A percentile compares a stretch with the other conserved stretches of the same genome.
phyloP scores from a whole-genome alignment of 1,140 invertebrate species.

The Potamilus streckersoni region DNA sequence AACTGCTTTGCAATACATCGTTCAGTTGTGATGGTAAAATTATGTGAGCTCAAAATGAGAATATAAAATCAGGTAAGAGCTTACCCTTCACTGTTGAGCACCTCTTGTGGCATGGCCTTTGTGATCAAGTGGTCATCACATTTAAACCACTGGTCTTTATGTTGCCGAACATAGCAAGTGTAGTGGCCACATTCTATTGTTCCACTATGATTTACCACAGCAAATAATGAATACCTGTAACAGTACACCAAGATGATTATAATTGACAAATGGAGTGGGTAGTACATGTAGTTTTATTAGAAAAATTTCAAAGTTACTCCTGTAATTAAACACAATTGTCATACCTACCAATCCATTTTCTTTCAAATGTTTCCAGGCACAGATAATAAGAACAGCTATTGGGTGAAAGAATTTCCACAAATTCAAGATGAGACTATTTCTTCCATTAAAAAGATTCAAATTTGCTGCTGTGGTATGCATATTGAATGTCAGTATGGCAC shows the following conservation, averaged over 20 bases:
- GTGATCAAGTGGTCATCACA: constrained; percentile 97
- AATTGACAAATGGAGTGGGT: no score
- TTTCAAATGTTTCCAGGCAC: no score
- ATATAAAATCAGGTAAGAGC: constrained; percentile 50
- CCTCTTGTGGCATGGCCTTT: constrained; percentile 85
- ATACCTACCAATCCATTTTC: no score
- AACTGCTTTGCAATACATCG: neutral
- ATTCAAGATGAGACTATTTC: no score
- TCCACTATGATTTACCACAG: constrained; percentile 96
- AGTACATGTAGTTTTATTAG: no score
- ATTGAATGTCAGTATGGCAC: no score
- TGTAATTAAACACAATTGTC: no score
- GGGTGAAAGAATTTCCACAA: no score
- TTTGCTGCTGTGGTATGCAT: no score
- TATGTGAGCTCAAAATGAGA: neutral
- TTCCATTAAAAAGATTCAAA: no score
- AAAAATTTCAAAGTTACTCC: no score
- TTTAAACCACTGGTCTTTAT: constrained; percentile 94
- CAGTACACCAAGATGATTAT: neutral
- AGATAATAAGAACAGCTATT: no score
- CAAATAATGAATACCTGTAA: constrained; percentile 89
- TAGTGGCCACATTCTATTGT: constrained; percentile 95
- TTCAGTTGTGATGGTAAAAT: neutral
- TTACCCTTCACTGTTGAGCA: constrained; percentile 95
- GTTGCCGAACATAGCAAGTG: constrained; percentile 92